These are phyloP conservation scores for Poecile montanus DNA, from an alignment of 2,797 vertebrate species.

Conservation along the genomic window DNA sequence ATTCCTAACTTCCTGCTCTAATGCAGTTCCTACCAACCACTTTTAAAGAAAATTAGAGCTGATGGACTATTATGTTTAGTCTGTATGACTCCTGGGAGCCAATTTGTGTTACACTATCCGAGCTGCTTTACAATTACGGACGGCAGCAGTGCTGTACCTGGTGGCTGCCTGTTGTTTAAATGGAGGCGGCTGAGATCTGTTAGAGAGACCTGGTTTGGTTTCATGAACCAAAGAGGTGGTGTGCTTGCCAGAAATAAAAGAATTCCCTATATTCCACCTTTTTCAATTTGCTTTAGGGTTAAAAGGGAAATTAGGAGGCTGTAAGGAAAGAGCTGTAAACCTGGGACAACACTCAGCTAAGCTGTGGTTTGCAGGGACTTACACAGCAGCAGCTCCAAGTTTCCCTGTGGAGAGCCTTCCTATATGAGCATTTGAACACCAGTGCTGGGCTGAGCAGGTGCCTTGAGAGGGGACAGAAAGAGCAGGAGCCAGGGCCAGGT, in stretches of 20 bases:
- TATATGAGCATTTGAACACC: accelerated
- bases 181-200: neutral
- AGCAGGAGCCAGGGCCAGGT: neutral
- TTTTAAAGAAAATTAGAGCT: conserved; percentile 29
- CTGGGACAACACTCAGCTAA: neutral
- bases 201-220: neutral
- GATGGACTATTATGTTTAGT: conserved; percentile 7
- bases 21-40: neutral
- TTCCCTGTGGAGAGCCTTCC: neutral
- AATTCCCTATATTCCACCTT: neutral
- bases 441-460: neutral
- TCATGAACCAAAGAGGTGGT: neutral
- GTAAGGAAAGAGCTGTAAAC: neutral
- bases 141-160: neutral
- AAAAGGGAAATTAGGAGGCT: neutral
- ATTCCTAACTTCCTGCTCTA: neutral
- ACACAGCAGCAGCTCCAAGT: neutral
- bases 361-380: neutral
- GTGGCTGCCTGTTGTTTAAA: neutral
- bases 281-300: neutral
- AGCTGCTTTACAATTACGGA: neutral
- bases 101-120: neutral
- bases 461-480: neutral
- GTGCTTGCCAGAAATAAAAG: neutral
- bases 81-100: neutral